These are phyloP conservation scores for Spea multiplicata DNA, from an alignment of 2,113 vertebrate genomes.

Conservation along the genomic window DNA sequence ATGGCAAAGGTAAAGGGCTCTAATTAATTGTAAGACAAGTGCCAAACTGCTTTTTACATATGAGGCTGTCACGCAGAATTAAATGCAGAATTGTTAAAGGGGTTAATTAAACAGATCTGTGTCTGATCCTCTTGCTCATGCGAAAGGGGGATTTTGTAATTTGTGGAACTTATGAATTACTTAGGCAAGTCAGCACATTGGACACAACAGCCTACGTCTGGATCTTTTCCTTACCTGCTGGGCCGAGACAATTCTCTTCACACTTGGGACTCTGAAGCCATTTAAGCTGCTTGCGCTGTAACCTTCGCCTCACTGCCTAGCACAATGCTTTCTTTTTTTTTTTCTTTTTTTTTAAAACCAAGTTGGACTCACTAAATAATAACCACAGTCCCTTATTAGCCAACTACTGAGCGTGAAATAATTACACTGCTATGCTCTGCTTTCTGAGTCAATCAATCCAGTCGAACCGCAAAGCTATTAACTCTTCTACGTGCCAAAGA, in stretches of 20 bases:
- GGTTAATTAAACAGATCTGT: conserved; percentile 59
- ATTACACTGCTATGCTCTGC: conserved; percentile 57
- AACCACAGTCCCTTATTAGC: conserved; percentile 68
- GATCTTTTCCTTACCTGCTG: conserved; percentile 69
- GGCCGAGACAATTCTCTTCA: conserved; percentile 68
- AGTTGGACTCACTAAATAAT: conserved; percentile 64
- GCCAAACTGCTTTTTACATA: neutral
- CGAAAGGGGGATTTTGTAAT: conserved; percentile 58
- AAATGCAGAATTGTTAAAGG: conserved; percentile 49
- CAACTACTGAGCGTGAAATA: conserved; percentile 75
- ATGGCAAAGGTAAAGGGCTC: neutral
- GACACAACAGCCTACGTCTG: conserved; percentile 57
- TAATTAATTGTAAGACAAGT: neutral
- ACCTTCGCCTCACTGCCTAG: conserved; percentile 61
- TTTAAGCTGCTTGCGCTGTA: conserved; percentile 65
- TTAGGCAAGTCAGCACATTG: conserved; percentile 62
- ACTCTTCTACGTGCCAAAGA: neutral
- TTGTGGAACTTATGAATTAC: conserved; percentile 66
- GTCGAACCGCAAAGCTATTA: neutral
- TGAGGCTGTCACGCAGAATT: conserved; percentile 31
- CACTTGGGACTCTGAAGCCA: conserved; percentile 57
- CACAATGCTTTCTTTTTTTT: conserved; percentile 58
- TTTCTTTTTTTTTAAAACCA: conserved; percentile 46
- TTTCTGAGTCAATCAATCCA: conserved; percentile 66
- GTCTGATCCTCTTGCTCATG: conserved; percentile 57